phyloP scores from a whole-genome alignment of 2,888 invertebrate genomes.

The Leptopilina syphax region DNA sequence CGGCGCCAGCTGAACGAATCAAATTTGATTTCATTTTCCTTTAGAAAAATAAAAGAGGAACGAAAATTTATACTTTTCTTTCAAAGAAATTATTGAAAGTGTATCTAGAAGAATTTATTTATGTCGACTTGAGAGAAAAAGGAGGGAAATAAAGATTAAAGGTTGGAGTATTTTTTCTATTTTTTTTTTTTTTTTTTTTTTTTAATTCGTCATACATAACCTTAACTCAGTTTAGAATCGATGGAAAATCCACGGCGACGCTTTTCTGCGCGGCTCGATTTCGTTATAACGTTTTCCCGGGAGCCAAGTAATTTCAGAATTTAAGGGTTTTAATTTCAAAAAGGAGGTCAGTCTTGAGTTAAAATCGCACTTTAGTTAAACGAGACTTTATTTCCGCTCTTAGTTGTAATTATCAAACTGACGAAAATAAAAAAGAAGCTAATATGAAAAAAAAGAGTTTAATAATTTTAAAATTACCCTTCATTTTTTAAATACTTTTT shows the following conservation, averaged over 20 bases:
- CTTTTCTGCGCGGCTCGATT: slow-evolving; percentile 34
- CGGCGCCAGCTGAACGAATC: slow-evolving; percentile 44
- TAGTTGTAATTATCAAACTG: not conserved
- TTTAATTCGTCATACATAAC: not conserved
- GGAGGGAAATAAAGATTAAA: not conserved
- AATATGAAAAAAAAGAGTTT: too few relatives aligned
- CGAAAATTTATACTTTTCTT: slow-evolving; percentile 9
- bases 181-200: too few relatives aligned
- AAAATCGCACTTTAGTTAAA: not conserved
- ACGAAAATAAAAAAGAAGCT: not conserved
- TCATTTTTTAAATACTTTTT: too few relatives aligned
- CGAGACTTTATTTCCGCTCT: slow-evolving; percentile 7
- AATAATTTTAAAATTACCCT: too few relatives aligned
- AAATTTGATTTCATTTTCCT: slow-evolving; percentile 40
- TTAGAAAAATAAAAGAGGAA: slow-evolving; percentile 35
- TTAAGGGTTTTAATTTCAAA: slow-evolving; percentile 6
- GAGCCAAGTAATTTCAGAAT: slow-evolving; percentile 29
- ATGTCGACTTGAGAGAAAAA: not conserved
- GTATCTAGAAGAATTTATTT: too few relatives aligned
- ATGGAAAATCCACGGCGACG: slow-evolving; percentile 28
- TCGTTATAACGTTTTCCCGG: slow-evolving; percentile 19
- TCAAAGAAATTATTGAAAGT: too few relatives aligned
- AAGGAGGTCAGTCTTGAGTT: not conserved
- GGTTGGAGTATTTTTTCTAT: not conserved
- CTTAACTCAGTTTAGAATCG: not conserved